Conservation (phyloP, 2,797 vertebrate species). For the Paramormyrops hopkinsi region DNA sequence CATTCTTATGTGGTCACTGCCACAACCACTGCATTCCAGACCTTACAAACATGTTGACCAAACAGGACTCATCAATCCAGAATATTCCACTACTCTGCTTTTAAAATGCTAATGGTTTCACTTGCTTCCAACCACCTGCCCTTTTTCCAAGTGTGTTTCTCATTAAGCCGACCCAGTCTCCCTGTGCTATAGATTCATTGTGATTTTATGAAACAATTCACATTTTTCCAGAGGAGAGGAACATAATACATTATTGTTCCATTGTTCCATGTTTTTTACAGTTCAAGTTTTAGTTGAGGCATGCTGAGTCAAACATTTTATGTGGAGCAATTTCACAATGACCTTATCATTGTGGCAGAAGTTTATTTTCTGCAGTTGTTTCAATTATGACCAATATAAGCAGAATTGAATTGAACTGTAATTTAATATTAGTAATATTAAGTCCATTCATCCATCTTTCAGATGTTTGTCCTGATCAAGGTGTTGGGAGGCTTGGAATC, state of each 20-base stretch:
- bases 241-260: not conserved
- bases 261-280: not conserved
- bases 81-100: slow-evolving; percentile 54
- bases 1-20: slow-evolving; percentile 61
- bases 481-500: not conserved
- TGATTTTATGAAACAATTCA: slow-evolving; percentile 40
- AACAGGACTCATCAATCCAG: slow-evolving; percentile 64
- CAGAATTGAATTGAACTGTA: not conserved
- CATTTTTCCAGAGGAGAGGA: slow-evolving; percentile 36
- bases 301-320: not conserved
- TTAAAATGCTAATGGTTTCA: slow-evolving; percentile 63
- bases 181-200: not conserved
- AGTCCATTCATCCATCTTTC: not conserved
- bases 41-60: slow-evolving; percentile 72
- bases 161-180: slow-evolving; percentile 33
- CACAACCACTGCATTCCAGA: slow-evolving; percentile 66
- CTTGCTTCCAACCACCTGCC: slow-evolving; percentile 69
- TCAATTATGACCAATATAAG: not conserved
- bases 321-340: not conserved
- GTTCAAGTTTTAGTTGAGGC: not conserved
- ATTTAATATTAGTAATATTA: not conserved
- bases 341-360: not conserved
- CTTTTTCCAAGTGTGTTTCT: slow-evolving; percentile 48
- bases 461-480: not conserved
- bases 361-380: not conserved